A percentile compares a stretch with the other conserved stretches of the same genome.
Conservation (phyloP, 2,888 invertebrate species). For the Buathra laborator region DNA sequence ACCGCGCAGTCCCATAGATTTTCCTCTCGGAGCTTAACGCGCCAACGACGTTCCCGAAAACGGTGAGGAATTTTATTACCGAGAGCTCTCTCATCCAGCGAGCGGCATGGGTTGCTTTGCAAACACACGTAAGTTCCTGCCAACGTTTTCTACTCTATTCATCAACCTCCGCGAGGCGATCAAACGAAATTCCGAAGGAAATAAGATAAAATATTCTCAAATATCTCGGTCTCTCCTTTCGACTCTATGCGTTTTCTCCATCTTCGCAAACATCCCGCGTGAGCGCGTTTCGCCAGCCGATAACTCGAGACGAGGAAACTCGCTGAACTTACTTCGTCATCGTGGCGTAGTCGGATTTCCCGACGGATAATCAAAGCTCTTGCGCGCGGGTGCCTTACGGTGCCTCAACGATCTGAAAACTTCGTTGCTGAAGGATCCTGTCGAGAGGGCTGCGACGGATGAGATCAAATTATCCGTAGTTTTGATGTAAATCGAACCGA, state of each 20-base stretch:
- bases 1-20: conserved; percentile 59
- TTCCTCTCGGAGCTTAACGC: conserved; percentile 47
- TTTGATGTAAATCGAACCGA: conserved; percentile 17
- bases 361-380: conserved; percentile 13
- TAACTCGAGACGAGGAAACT: conserved; percentile 22
- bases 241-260: not conserved
- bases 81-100: not conserved
- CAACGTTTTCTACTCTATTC: conserved; percentile 49
- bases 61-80: conserved; percentile 66
- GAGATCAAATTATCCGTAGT: conserved; percentile 45
- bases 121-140: conserved; percentile 17
- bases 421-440: not conserved
- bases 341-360: not conserved
- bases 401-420: not conserved
- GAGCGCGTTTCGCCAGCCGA: not conserved
- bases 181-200: conserved; percentile 66
- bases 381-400: not conserved
- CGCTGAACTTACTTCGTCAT: conserved; percentile 6
- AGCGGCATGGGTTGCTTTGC: conserved; percentile 39
- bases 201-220: conserved; percentile 53
- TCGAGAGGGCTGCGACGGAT: conserved; percentile 9
- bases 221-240: conserved; percentile 43
- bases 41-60: conserved; percentile 60
- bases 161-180: conserved; percentile 60
- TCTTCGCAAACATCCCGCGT: conserved; percentile 12